A percentile compares a stretch with the other conserved stretches of the same genome.
phyloP scores from a whole-genome alignment of 2,888 invertebrate genomes.

The Mesorhabditis spiculigera region DNA sequence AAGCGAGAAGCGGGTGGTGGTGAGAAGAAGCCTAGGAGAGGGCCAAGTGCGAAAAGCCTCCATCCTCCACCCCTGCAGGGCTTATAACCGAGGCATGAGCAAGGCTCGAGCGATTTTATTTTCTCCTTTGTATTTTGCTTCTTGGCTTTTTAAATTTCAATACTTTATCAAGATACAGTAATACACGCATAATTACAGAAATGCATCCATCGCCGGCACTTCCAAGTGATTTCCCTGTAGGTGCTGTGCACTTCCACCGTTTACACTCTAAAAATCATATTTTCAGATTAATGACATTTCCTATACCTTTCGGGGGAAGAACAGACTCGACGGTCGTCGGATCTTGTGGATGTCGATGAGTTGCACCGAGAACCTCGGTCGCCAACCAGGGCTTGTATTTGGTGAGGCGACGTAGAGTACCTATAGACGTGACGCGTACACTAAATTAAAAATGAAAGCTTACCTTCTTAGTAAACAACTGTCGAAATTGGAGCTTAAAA shows the following conservation, averaged over 20 bases:
- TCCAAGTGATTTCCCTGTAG: neutral
- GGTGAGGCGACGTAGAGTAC: slow-evolving; percentile 18
- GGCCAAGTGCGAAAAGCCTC: no score
- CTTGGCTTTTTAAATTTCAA: no score
- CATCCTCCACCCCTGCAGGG: no score
- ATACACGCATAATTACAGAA: neutral
- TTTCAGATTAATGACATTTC: neutral
- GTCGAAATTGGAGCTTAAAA: slow-evolving; percentile 66
- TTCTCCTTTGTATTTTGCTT: no score
- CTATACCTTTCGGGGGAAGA: neutral
- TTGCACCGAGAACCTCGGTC: slow-evolving; percentile 24
- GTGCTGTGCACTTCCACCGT: neutral
- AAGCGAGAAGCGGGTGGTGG: no score
- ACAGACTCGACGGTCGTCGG: slow-evolving; percentile 9
- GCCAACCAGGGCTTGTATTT: slow-evolving; percentile 9
- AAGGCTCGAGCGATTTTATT: no score
- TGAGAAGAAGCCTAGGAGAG: no score
- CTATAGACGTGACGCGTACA: slow-evolving; percentile 14
- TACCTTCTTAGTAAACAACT: slow-evolving; percentile 11
- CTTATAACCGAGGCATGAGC: no score
- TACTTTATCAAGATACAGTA: no score
- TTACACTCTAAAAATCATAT: neutral
- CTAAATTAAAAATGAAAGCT: slow-evolving; percentile 14
- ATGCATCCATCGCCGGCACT: neutral
- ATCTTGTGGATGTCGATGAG: slow-evolving; percentile 25